Evolutionary conservation across 2,797 vertebrate species (phyloP).

Genomic region (Carduelis carduelis): DNA sequence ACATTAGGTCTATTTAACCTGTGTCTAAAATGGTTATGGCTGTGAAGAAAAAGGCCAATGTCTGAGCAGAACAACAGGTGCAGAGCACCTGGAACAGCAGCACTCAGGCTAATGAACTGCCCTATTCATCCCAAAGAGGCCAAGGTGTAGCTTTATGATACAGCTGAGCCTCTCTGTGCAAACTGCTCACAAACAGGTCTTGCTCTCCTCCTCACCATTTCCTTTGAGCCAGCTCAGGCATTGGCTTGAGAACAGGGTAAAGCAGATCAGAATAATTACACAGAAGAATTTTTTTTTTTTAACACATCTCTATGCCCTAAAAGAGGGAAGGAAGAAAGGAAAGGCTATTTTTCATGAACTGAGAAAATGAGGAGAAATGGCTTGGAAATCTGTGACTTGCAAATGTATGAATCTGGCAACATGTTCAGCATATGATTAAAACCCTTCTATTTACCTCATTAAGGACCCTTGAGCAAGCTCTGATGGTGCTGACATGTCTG

Average conservation of each 20-base stretch:
- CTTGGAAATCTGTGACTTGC: not conserved
- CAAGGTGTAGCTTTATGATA: not conserved
- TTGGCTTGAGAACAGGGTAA: not conserved
- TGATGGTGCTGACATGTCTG: not conserved
- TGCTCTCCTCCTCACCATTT: not conserved
- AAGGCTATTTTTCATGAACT: not conserved
- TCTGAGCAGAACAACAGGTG: constrained; percentile 24
- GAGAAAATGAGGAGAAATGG: not conserved
- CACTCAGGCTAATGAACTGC: not conserved
- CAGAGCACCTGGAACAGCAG: constrained; percentile 28
- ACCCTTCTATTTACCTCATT: not conserved
- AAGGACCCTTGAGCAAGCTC: not conserved
- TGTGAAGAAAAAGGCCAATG: not conserved
- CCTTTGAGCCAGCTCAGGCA: not conserved
- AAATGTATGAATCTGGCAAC: not conserved
- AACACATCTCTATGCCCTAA: not conserved
- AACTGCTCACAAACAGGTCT: not conserved
- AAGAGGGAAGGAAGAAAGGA: not conserved
- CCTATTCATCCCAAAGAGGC: not conserved
- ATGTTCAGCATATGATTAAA: not conserved
- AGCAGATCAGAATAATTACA: not conserved
- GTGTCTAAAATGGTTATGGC: not conserved
- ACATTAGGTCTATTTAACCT: not conserved
- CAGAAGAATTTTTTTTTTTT: not conserved
- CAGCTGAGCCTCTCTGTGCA: not conserved